Percentiles rank a stretch among this genome's conserved stretches.
phyloP scores from a whole-genome alignment of 2,113 vertebrate species.

The Casuarius casuarius region DNA sequence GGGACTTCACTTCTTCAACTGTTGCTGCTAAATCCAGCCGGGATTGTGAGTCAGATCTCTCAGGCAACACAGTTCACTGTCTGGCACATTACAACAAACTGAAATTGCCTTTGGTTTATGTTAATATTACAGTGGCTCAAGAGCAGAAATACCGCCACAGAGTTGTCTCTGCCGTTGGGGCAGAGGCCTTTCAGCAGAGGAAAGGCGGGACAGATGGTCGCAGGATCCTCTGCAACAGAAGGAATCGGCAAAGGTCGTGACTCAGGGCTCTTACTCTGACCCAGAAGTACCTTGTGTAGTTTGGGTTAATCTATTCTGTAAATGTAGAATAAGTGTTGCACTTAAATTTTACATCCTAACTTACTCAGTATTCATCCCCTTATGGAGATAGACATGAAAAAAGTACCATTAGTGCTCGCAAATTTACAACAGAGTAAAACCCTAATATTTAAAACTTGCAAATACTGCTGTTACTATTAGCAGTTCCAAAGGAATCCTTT shows the following conservation, averaged over 20 bases:
- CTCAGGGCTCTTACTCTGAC: not conserved
- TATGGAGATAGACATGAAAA: not conserved
- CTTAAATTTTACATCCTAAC: not conserved
- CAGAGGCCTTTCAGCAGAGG: not conserved
- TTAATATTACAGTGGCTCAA: not conserved
- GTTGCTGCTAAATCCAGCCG: not conserved
- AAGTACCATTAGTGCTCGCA: not conserved
- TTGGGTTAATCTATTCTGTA: not conserved
- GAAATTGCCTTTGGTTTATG: not conserved
- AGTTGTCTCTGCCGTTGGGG: rapidly evolving
- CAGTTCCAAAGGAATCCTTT: not conserved
- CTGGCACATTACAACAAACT: not conserved
- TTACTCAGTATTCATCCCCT: not conserved
- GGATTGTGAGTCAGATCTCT: not conserved
- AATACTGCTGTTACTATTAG: not conserved
- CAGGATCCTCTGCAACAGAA: not conserved
- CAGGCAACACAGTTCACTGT: rapidly evolving
- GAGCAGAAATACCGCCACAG: not conserved
- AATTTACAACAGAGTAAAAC: not conserved
- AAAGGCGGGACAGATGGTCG: rapidly evolving
- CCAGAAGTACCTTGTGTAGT: not conserved
- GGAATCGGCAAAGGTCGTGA: not conserved
- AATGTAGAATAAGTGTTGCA: not conserved
- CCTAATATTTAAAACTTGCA: not conserved
- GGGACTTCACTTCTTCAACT: not conserved